Conservation (phyloP, 1,140 invertebrate genomes). For the Mercenaria mercenaria region DNA sequence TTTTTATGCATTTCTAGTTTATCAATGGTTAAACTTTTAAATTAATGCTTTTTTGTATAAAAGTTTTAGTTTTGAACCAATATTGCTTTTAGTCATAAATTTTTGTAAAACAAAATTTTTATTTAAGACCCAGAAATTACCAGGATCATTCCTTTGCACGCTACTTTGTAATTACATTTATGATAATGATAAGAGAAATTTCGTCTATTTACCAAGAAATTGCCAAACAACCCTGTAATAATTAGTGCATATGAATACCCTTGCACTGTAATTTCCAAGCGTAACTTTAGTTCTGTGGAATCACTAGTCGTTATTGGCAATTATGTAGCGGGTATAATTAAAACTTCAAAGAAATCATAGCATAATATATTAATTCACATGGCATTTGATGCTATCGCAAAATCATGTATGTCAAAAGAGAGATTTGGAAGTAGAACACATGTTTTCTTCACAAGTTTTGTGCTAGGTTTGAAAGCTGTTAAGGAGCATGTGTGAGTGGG, state of each 20-base stretch:
- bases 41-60: no score
- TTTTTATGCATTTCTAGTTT: no score
- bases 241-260: conserved; percentile 18
- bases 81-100: no score
- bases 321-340: conserved; percentile 28
- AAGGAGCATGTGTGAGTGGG: neutral
- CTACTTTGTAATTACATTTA: conserved; percentile 19
- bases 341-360: conserved; percentile 49
- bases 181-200: conserved; percentile 16
- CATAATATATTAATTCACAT: conserved; percentile 50
- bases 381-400: conserved; percentile 29
- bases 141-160: conserved; percentile 8
- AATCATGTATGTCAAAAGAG: neutral
- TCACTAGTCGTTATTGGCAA: conserved; percentile 27
- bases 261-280: neutral
- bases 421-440: conserved; percentile 32
- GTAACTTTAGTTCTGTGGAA: neutral
- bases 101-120: no score
- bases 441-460: conserved; percentile 48
- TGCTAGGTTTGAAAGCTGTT: conserved; percentile 23
- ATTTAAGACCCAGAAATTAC: neutral
- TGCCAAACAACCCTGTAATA: conserved; percentile 15
- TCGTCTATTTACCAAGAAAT: conserved; percentile 32
- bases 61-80: no score
- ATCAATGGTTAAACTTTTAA: no score